Conservation (phyloP, 1,140 invertebrate genomes). For the Akabosia matsudoensis region DNA sequence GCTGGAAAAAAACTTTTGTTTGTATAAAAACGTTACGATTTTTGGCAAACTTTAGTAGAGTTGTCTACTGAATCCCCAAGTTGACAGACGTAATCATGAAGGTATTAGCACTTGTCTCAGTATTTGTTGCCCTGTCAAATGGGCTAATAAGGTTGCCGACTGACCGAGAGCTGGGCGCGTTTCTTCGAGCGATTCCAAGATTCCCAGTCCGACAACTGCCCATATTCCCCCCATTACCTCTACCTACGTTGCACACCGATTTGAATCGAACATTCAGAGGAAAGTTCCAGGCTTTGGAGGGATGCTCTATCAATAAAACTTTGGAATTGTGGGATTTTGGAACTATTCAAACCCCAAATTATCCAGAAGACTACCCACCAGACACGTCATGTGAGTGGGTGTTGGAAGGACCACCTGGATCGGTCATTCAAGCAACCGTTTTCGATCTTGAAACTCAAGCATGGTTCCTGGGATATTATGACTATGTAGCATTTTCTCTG, state of each 20-base stretch:
- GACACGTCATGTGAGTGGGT: neutral
- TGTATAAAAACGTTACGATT: neutral
- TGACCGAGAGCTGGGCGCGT: neutral
- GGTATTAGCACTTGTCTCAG: neutral
- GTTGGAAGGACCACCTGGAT: constrained; percentile 27
- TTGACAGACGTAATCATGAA: neutral
- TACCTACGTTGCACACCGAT: neutral
- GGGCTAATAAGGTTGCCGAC: neutral
- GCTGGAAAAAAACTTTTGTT: neutral
- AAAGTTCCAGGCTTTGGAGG: neutral
- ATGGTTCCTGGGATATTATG: constrained; percentile 47
- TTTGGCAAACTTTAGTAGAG: neutral
- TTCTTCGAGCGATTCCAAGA: neutral
- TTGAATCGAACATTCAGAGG: neutral
- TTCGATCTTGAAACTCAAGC: constrained; percentile 45
- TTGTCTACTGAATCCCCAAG: neutral
- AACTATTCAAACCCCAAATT: constrained; percentile 3
- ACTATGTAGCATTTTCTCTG: constrained; percentile 44
- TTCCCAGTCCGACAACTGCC: neutral
- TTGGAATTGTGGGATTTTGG: constrained; percentile 12
- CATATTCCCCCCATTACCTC: neutral
- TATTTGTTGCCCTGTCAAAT: neutral
- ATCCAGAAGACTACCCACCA: constrained; percentile 17
- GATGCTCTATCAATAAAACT: neutral
- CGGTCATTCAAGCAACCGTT: constrained; percentile 36